Percentiles rank a stretch among this genome's conserved stretches.
Evolutionary conservation across 2,888 invertebrate genomes (phyloP).

Genomic region (Rutpela maculata): DNA sequence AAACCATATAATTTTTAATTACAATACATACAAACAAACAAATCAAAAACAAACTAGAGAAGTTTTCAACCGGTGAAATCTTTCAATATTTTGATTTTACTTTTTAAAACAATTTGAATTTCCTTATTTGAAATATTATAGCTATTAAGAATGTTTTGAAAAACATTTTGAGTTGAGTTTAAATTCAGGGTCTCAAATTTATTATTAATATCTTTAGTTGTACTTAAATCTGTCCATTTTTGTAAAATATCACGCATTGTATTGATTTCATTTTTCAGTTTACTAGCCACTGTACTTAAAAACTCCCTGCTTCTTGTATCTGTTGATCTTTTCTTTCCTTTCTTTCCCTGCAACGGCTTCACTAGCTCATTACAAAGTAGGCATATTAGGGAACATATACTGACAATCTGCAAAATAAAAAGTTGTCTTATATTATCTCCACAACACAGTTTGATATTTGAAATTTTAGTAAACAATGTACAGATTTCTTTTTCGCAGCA

Average conservation of each 20-base stretch:
- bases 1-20: slow-evolving; percentile 49
- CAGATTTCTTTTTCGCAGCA: no score
- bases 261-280: slow-evolving; percentile 68
- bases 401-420: slow-evolving; percentile 75
- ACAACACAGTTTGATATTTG: neutral
- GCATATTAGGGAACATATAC: slow-evolving; percentile 77
- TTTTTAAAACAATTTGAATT: slow-evolving; percentile 75
- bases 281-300: slow-evolving; percentile 60
- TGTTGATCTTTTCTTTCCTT: slow-evolving; percentile 77
- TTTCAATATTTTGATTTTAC: slow-evolving; percentile 75
- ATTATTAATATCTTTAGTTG: slow-evolving; percentile 70
- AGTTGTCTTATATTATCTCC: neutral
- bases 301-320: slow-evolving; percentile 74
- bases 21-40: slow-evolving; percentile 54
- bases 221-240: slow-evolving; percentile 72
- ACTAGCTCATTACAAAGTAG: slow-evolving; percentile 77
- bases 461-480: neutral
- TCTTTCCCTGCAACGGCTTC: slow-evolving; percentile 76
- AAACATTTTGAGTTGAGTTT: slow-evolving; percentile 73
- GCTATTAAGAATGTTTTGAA: slow-evolving; percentile 75
- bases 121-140: slow-evolving; percentile 76
- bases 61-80: slow-evolving; percentile 43
- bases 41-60: slow-evolving; percentile 44
- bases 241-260: slow-evolving; percentile 74
- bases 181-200: slow-evolving; percentile 72